Percentiles rank a stretch among this genome's conserved stretches.
Conservation (phyloP, 1,140 invertebrate genomes). For the Acyrthosiphon pisum region DNA sequence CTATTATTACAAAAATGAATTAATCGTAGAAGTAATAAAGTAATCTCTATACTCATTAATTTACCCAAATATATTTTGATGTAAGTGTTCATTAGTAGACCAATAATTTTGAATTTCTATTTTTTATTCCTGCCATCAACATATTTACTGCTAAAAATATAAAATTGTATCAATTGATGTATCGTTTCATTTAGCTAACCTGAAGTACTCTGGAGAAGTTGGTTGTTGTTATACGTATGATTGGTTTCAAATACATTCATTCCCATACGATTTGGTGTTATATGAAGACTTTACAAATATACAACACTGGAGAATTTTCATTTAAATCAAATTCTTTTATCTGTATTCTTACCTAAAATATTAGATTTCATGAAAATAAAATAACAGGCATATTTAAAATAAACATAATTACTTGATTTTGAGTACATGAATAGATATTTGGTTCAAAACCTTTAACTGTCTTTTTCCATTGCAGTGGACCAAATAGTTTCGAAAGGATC, state of each 20-base stretch:
- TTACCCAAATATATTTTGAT: slow-evolving; percentile 56
- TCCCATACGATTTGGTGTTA: background rate
- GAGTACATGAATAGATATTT: background rate
- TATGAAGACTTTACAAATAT: background rate
- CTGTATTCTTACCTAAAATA: background rate
- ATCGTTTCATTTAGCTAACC: background rate
- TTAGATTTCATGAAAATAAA: background rate
- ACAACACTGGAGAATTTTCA: background rate
- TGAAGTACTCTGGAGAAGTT: background rate
- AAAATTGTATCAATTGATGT: background rate
- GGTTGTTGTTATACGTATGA: background rate
- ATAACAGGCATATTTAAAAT: background rate
- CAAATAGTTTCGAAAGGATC: background rate
- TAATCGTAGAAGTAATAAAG: slow-evolving; percentile 53
- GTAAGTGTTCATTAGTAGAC: slow-evolving; percentile 53
- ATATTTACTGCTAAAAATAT: slow-evolving; percentile 1
- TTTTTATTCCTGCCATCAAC: slow-evolving; percentile 36
- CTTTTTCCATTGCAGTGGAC: slow-evolving; percentile 3
- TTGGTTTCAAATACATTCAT: background rate
- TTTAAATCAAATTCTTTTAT: background rate
- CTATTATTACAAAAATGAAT: slow-evolving; percentile 58
- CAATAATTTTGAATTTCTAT: slow-evolving; percentile 56
- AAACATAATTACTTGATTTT: background rate
- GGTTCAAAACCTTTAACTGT: background rate
- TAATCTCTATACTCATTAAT: slow-evolving; percentile 57